These are phyloP conservation scores for Natator depressus DNA, from an alignment of 2,113 vertebrate genomes.

Conservation along the genomic window DNA sequence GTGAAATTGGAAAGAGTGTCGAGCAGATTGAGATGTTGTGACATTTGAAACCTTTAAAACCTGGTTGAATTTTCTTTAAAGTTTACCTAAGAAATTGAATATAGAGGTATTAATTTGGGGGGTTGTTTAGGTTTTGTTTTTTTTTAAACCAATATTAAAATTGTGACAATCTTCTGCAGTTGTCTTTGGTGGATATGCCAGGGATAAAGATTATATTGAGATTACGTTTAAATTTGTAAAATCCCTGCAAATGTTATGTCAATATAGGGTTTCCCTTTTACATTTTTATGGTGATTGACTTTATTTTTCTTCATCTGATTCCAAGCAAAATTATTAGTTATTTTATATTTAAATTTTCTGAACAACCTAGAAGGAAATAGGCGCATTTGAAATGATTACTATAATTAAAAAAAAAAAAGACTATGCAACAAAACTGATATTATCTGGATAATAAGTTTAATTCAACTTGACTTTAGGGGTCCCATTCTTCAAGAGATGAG, in stretches of 20 bases:
- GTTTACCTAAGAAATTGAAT: background rate
- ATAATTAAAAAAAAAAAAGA: background rate
- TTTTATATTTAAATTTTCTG: background rate
- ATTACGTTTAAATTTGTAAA: background rate
- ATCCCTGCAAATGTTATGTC: background rate
- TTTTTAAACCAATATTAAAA: background rate
- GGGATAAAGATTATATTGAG: background rate
- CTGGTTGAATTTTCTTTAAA: background rate
- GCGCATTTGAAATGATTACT: background rate
- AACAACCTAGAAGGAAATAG: background rate
- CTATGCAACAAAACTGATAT: background rate
- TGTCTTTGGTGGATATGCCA: background rate
- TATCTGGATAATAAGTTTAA: background rate
- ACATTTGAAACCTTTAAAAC: background rate
- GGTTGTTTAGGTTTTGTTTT: too few relatives aligned
- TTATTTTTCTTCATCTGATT: background rate
- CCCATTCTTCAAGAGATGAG: background rate
- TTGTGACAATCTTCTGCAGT: background rate
- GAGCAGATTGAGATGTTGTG: background rate
- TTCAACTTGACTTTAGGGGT: background rate
- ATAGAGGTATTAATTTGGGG: background rate
- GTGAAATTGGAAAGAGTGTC: background rate
- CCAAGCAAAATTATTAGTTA: background rate
- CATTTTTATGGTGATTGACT: background rate
- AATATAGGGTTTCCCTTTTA: background rate